Conservation (phyloP, 2,888 invertebrate species). For the Mylabris sibirica region DNA sequence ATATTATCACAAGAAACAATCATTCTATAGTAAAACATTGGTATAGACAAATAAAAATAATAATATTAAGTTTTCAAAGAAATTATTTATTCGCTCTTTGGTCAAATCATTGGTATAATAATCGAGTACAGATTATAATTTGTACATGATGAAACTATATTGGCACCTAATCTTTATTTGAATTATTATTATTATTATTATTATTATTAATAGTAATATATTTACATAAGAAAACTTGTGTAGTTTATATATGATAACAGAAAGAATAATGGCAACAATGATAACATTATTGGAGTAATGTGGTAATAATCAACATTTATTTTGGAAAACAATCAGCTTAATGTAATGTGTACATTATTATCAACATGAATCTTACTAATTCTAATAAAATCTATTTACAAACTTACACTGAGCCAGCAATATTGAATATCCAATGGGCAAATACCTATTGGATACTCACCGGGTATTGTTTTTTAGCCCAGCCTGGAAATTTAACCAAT, state of each 20-base stretch:
- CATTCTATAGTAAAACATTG: not conserved
- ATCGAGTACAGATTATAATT: conserved; percentile 48
- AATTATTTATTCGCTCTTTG: conserved; percentile 65
- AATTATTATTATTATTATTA: conserved; percentile 12
- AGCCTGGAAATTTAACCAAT: no score
- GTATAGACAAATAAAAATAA: conserved; percentile 23
- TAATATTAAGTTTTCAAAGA: conserved; percentile 32
- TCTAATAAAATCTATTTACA: conserved; percentile 52
- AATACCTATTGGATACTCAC: not conserved
- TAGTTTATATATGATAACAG: conserved; percentile 22
- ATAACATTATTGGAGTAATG: conserved; percentile 31
- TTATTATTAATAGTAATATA: conserved; percentile 21
- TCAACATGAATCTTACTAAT: conserved; percentile 50
- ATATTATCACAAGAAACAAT: no score
- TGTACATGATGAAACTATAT: conserved; percentile 53
- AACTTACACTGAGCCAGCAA: conserved; percentile 24
- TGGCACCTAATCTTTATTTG: conserved; percentile 54
- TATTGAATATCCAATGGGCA: not conserved
- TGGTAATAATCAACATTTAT: conserved; percentile 46
- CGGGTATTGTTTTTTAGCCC: not conserved
- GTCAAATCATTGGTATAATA: conserved; percentile 71
- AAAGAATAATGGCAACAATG: conserved; percentile 49
- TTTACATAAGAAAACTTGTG: conserved; percentile 23
- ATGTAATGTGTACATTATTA: conserved; percentile 49
- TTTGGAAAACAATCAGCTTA: conserved; percentile 51